Conservation (phyloP, 2,113 vertebrate species). For the Alectura lathami region DNA sequence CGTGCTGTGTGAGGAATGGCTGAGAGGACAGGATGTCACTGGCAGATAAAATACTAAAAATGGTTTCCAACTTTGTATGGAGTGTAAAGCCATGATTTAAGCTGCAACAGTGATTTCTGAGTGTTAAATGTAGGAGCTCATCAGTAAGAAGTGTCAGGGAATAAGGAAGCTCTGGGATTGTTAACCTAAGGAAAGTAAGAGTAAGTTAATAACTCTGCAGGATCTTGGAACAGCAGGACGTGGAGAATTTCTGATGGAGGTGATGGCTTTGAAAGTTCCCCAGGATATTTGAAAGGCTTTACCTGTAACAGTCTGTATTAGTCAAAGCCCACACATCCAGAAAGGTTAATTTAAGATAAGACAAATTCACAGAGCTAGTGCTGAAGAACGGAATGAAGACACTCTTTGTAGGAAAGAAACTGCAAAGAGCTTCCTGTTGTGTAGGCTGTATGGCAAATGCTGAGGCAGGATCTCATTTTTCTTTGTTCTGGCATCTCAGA, state of each 20-base stretch:
- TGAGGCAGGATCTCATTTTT: no score
- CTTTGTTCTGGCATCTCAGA: not conserved
- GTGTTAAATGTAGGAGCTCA: not conserved
- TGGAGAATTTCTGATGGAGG: not conserved
- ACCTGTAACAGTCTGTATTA: not conserved
- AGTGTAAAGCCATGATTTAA: not conserved
- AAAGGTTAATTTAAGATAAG: not conserved
- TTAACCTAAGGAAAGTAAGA: no score
- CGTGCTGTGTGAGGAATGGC: fast-evolving
- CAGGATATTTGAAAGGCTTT: not conserved
- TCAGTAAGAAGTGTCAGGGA: not conserved
- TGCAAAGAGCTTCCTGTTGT: not conserved
- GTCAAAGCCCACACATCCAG: not conserved
- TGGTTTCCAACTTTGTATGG: fast-evolving
- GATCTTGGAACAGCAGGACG: no score
- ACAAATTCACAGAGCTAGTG: not conserved
- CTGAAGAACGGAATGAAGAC: not conserved
- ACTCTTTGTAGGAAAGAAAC: not conserved
- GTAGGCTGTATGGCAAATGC: fast-evolving
- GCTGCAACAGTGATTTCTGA: not conserved
- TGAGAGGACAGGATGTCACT: no score
- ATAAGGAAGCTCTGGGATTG: not conserved
- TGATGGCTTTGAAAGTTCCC: not conserved
- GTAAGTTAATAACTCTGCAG: fast-evolving
- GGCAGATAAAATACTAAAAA: not conserved